Base-by-base conservation (phyloP, 2,113 vertebrate genomes). In the Ammodytes dubius region DNA sequence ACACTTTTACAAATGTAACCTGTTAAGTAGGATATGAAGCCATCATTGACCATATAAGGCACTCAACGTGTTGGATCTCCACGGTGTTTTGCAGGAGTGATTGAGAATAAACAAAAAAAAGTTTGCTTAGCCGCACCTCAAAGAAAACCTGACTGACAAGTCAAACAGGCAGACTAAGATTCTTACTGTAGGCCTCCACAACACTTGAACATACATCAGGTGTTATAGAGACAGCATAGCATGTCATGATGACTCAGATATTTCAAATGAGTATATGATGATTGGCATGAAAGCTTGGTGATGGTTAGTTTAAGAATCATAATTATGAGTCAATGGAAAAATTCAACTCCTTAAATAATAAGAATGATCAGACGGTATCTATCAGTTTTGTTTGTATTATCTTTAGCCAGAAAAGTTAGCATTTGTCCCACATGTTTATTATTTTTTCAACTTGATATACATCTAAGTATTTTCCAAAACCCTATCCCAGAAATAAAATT, bases 121-220 rank as follows among this genome's bases (percentile, higher is more conserved):
- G n/a, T 58, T 81, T 70, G 50, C 40, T 63, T 37, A 14, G 63
- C 75, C 64, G 2, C 87, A 83, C 88, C 90, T 85, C 37, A 9
- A 46, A 6, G 8, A 0, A 56, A 87, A 89, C 92, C 58, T n/a
- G 91, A 87, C 17, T 6, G 59, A 73, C 90, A 2, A 58, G 92
- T 83, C 63, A 0, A 50, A 81, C 89, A 0, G 17, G 88, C 69
- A 45, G 27, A 61, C 71, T 91, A 45, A 89, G 68, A 91, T 90
- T 93, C 74, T 73, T 76, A 12, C 2, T 4, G 1, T 3, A 13
- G 42, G 10, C 27, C 17, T 68, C 37, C 1, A 0, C 35, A 35
- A 19, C 43, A 6, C n/a, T 61, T 53, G 0, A 7, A 54, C 7
- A 5, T 4, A 0, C 45, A 56, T 9, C 0, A 9, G 11, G 2